Conservation (phyloP, 2,888 invertebrate genomes). For the Spilosoma lubricipeda region DNA sequence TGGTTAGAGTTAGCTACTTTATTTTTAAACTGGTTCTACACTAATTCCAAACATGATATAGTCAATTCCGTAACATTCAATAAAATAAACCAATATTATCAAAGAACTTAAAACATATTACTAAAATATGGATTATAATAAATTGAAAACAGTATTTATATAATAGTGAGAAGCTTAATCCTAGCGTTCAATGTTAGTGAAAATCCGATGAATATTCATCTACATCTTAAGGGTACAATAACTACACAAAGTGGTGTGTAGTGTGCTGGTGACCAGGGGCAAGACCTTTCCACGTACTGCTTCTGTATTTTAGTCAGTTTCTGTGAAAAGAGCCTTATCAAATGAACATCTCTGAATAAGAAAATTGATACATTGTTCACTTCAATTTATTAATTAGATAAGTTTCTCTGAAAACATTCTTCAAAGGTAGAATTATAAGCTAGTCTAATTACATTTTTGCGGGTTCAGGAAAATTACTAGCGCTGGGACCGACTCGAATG, state of each 20-base stretch:
- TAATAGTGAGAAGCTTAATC: conserved; percentile 19
- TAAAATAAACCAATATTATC: no score
- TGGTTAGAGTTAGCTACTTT: no score
- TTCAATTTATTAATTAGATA: conserved; percentile 34
- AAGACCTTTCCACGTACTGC: no score
- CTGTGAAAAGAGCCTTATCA: no score
- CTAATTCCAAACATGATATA: no score
- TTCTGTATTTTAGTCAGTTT: no score
- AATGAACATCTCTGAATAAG: no score
- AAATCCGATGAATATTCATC: conserved; percentile 57
- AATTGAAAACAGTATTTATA: conserved; percentile 49
- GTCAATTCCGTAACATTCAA: no score
- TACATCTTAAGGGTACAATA: conserved; percentile 14
- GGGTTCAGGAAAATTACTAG: conserved; percentile 45
- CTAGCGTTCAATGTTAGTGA: conserved; percentile 16
- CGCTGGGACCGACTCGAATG: conserved; percentile 35
- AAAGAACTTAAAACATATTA: no score
- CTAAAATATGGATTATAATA: conserved; percentile 26
- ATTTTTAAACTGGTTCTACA: no score
- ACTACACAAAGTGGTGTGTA: no score
- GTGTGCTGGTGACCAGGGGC: no score
- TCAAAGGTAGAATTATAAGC: conserved; percentile 31
- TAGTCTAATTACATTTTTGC: conserved; percentile 48
- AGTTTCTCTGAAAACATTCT: conserved; percentile 26
- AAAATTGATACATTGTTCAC: neutral